Evolutionary conservation across 1,140 invertebrate species (phyloP).

Genomic region (Matsumurasca onukii): DNA sequence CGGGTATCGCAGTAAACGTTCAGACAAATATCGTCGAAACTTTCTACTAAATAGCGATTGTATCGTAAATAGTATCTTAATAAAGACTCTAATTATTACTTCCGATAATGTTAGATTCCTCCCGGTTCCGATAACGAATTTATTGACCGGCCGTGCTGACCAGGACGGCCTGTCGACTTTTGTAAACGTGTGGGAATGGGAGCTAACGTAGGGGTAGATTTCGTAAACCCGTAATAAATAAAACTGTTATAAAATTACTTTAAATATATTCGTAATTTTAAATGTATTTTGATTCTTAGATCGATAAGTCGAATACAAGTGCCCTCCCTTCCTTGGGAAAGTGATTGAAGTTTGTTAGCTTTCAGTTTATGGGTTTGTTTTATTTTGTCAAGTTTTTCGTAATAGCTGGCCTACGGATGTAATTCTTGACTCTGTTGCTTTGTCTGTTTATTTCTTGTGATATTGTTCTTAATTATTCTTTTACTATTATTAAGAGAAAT

Average conservation of each 20-base stretch:
- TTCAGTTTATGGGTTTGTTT: no score
- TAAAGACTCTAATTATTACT: no score
- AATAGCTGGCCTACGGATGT: no score
- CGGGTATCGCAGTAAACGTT: slow-evolving; percentile 13
- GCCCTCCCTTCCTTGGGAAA: not conserved
- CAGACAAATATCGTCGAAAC: slow-evolving; percentile 27
- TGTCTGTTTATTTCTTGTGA: no score
- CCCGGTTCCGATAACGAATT: slow-evolving; percentile 18
- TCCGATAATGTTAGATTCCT: no score
- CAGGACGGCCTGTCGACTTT: not conserved
- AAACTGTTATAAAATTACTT: slow-evolving; percentile 26
- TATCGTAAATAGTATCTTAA: slow-evolving; percentile 5
- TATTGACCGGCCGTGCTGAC: not conserved
- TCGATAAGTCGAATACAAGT: slow-evolving; percentile 8
- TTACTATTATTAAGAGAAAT: no score
- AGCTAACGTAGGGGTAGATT: slow-evolving; percentile 12
- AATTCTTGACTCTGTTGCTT: no score
- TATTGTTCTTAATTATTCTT: no score
- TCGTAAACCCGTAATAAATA: slow-evolving; percentile 16
- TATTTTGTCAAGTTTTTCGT: no score
- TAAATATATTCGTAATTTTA: slow-evolving; percentile 27
- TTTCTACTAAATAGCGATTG: slow-evolving; percentile 24
- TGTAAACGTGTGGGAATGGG: not conserved
- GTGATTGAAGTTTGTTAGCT: not conserved
- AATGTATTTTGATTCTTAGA: slow-evolving; percentile 25